Base-by-base conservation (phyloP, 2,888 invertebrate genomes). In the Sinotaia quadrata region DNA sequence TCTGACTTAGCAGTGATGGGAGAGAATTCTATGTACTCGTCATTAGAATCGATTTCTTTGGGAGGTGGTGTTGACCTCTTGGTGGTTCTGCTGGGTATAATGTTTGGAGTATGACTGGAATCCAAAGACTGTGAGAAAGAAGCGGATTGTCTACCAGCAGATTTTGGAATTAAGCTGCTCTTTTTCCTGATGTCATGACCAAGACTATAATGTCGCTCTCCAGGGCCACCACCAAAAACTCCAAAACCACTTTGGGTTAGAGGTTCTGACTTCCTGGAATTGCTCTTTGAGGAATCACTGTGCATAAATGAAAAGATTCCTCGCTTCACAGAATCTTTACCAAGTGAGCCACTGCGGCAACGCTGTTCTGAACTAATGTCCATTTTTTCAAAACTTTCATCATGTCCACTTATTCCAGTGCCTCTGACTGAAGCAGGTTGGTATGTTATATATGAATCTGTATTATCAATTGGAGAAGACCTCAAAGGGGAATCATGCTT, bases 21-120 rank as follows among this genome's bases (percentile, higher is more conserved):
- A 29, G 68, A 57, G 51, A 76, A 73, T 56, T 74, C 76, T 31
- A 76, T 72, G 47, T 76, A 76, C 57, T 76, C 76, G 47, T 74
- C 76, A 18, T 24, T 60, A 0, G 54, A 44, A 4, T 73, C 71
- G 24, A 58, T 36, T 15, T n/a, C 24, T 8, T 49, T 54, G 0
- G 29, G 31, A 2, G 49, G 62, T 4, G 61, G 41, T 15, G 72
- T 33, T 21, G 59, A 49, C 7, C 41, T 24, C 21, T 65, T 70
- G 7, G 27, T n/a, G 29, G 47, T 31, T 34, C 56, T 54, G 8
- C 54, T 47, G 18, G 37, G 54, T n/a, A 8, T 44, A 18, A 44
- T 21, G 24, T 44, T 56, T 31, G 27, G 54, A 24, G 21, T 18
- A 27, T n/a, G 12, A 51, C 51, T 7, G 2, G 54, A n/a, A 24